A percentile compares a stretch with the other conserved stretches of the same genome.
Conservation (phyloP, 2,113 vertebrate species). For the Triplophysa tibetana region DNA sequence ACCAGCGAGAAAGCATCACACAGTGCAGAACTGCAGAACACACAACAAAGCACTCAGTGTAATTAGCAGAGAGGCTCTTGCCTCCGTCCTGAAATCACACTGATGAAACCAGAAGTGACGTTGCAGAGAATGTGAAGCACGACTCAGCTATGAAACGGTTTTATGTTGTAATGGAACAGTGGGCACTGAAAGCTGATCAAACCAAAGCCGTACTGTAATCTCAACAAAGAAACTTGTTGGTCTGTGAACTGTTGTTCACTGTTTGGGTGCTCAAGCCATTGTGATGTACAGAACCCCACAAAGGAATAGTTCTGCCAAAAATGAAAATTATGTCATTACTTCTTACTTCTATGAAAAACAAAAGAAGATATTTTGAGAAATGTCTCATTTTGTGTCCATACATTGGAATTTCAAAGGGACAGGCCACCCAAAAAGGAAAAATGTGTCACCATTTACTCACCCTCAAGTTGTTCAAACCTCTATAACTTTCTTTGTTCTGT, state of each 20-base stretch:
- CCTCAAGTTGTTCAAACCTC: too few relatives aligned
- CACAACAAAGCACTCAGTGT: conserved; percentile 71
- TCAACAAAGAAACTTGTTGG: conserved; percentile 4
- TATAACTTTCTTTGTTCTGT: too few relatives aligned
- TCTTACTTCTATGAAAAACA: too few relatives aligned
- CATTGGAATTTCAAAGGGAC: too few relatives aligned
- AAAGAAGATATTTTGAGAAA: too few relatives aligned
- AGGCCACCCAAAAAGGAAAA: too few relatives aligned
- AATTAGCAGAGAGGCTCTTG: conserved; percentile 65
- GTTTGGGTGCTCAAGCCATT: not conserved
- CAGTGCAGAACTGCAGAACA: conserved; percentile 60
- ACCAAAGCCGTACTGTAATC: conserved; percentile 11
- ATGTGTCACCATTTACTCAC: too few relatives aligned
- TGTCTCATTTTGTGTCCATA: too few relatives aligned
- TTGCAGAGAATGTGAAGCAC: conserved; percentile 21
- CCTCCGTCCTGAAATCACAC: conserved; percentile 47
- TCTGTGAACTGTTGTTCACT: not conserved
- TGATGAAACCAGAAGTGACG: conserved; percentile 52
- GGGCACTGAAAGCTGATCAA: conserved; percentile 27
- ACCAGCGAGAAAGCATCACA: conserved; percentile 64
- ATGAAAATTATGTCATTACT: too few relatives aligned
- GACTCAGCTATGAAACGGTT: conserved; percentile 23
- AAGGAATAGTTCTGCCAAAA: not conserved
- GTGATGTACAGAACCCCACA: not conserved
- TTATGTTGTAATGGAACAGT: not conserved